phyloP scores from a whole-genome alignment of 23 tunicate genomes.

The Pegea sp. region DNA sequence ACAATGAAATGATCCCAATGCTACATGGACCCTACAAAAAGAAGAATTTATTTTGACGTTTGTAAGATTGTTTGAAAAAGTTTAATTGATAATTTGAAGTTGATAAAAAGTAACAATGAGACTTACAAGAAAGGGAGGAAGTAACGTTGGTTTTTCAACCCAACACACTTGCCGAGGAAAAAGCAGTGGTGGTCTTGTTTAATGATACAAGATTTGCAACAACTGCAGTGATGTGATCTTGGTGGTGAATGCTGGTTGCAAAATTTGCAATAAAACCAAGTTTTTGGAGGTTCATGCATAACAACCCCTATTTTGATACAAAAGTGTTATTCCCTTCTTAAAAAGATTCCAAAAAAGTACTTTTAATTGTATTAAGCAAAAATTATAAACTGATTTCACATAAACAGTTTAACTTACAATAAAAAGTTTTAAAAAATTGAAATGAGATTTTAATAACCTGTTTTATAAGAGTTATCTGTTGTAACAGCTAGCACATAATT shows the following conservation, averaged over 20 bases:
- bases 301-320: slow-evolving; percentile 11
- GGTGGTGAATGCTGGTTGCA: slow-evolving; percentile 84
- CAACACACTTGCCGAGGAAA: slow-evolving; percentile 56
- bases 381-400: not conserved
- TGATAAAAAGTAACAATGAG: not conserved
- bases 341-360: not conserved
- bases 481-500: slow-evolving; percentile 33
- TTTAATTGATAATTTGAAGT: not conserved
- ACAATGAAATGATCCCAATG: slow-evolving; percentile 36
- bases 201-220: slow-evolving; percentile 43
- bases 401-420: not conserved
- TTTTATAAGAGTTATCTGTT: slow-evolving; percentile 8
- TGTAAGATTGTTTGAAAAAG: too few relatives aligned
- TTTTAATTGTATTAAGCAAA: not conserved
- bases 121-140: slow-evolving; percentile 64
- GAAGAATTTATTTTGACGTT: too few relatives aligned
- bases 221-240: slow-evolving; percentile 66
- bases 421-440: not conserved
- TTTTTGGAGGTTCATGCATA: slow-evolving; percentile 38
- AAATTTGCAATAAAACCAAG: slow-evolving; percentile 31
- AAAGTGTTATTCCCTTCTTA: too few relatives aligned
- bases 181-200: slow-evolving; percentile 88
- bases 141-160: slow-evolving; percentile 39
- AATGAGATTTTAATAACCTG: slow-evolving; percentile 8
- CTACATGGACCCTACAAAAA: slow-evolving; percentile 66